These are phyloP conservation scores for Nineta flava DNA, from an alignment of 2,888 invertebrate species.

Conservation along the genomic window DNA sequence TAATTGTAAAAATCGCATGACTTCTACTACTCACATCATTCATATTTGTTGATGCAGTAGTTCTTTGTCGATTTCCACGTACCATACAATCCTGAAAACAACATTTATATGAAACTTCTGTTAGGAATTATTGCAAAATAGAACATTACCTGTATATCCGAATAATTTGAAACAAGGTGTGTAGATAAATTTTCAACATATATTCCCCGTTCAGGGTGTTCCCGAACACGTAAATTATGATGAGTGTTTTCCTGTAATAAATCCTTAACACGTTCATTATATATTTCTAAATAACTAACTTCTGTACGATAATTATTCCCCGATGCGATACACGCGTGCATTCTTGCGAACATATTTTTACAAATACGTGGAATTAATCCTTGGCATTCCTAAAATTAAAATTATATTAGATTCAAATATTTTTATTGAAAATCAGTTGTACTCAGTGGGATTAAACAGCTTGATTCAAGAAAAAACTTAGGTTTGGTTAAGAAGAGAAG, in stretches of 20 bases:
- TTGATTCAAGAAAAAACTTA: no score
- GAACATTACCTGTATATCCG: constrained; percentile 63
- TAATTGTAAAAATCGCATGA: constrained; percentile 84
- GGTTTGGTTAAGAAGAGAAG: no score
- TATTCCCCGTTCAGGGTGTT: constrained; percentile 62
- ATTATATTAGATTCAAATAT: no score
- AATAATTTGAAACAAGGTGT: constrained; percentile 72
- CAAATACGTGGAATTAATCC: constrained; percentile 78
- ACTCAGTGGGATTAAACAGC: no score
- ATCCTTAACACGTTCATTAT: constrained; percentile 57
- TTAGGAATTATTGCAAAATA: neutral
- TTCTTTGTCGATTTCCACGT: constrained; percentile 66
- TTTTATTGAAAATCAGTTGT: no score
- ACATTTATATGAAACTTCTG: neutral
- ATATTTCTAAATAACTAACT: constrained; percentile 52
- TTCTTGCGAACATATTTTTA: constrained; percentile 64
- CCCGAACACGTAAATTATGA: constrained; percentile 47
- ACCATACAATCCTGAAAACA: constrained; percentile 51
- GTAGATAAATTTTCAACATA: constrained; percentile 77
- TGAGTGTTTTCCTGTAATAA: constrained; percentile 40
- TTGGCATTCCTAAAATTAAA: constrained; percentile 44
- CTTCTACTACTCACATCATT: constrained; percentile 83
- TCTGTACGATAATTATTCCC: constrained; percentile 74
- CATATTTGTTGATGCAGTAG: constrained; percentile 82
- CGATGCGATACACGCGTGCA: constrained; percentile 64